phyloP scores from a whole-genome alignment of 2,888 invertebrate species.

The Nebria salina region DNA sequence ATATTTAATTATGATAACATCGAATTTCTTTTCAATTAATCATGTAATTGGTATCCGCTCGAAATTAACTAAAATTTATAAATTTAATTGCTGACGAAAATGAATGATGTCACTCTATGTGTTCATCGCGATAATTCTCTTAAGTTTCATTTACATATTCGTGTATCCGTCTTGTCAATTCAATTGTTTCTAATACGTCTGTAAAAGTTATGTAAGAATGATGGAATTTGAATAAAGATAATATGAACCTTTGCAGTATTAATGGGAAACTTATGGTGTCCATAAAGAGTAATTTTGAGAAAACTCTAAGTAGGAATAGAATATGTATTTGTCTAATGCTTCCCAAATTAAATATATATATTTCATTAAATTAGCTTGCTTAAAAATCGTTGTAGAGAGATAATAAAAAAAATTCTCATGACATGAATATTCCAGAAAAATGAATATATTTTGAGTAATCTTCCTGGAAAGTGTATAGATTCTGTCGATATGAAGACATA shows the following conservation, averaged over 20 bases:
- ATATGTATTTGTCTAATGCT: no score
- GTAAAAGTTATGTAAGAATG: neutral
- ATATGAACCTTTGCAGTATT: neutral
- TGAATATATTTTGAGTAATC: no score
- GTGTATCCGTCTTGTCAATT: conserved; percentile 1
- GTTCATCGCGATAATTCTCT: neutral
- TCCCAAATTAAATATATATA: no score
- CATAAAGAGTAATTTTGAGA: no score
- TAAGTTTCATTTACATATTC: neutral
- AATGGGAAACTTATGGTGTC: no score
- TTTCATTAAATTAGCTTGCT: no score
- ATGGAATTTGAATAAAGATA: neutral
- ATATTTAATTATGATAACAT: neutral
- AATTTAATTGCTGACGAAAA: neutral
- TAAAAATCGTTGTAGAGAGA: no score
- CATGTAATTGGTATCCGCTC: neutral
- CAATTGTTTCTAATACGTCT: neutral
- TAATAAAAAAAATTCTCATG: no score
- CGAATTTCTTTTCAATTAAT: neutral
- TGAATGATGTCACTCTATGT: neutral
- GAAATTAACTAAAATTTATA: neutral
- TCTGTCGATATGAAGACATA: neutral
- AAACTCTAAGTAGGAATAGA: no score
- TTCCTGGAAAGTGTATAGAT: neutral
- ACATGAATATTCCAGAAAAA: no score